Conservation (phyloP, 2,797 vertebrate species). For the Microchirus variegatus region DNA sequence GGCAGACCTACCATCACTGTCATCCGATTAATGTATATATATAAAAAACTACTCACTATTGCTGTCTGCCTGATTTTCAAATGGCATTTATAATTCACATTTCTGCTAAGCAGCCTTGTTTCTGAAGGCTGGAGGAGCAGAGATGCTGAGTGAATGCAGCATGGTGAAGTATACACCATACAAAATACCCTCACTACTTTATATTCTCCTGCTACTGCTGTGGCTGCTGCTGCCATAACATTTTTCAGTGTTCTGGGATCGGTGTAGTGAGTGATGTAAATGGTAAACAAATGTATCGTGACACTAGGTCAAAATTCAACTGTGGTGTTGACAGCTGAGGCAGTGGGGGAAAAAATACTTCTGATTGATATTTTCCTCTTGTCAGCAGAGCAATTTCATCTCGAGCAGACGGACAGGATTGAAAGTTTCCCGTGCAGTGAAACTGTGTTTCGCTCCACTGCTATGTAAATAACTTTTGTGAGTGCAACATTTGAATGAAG, state of each 20-base stretch:
- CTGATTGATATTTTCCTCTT: slow-evolving; percentile 73
- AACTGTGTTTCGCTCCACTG: slow-evolving; percentile 48
- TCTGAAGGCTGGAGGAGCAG: neutral
- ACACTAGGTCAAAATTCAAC: slow-evolving; percentile 68
- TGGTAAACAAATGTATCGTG: slow-evolving; percentile 71
- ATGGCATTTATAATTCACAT: slow-evolving; percentile 24
- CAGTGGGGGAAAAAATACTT: slow-evolving; percentile 58
- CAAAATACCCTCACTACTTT: slow-evolving; percentile 32
- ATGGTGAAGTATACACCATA: neutral
- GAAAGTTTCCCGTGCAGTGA: slow-evolving; percentile 59
- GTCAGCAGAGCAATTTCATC: slow-evolving; percentile 68
- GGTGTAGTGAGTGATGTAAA: slow-evolving; percentile 60
- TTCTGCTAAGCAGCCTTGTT: slow-evolving; percentile 18
- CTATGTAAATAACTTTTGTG: slow-evolving; percentile 61
- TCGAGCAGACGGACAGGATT: slow-evolving; percentile 54
- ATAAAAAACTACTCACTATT: slow-evolving; percentile 33
- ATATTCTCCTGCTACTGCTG: slow-evolving; percentile 36
- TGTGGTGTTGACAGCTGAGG: slow-evolving; percentile 56
- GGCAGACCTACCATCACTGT: slow-evolving; percentile 25
- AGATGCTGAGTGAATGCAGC: neutral
- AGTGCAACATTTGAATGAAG: slow-evolving; percentile 71
- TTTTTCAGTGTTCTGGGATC: slow-evolving; percentile 31
- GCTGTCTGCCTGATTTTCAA: slow-evolving; percentile 21
- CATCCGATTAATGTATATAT: slow-evolving; percentile 52
- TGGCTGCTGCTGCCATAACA: slow-evolving; percentile 22